Conservation (phyloP, 2,113 vertebrate genomes). For the Cinclus cinclus region DNA sequence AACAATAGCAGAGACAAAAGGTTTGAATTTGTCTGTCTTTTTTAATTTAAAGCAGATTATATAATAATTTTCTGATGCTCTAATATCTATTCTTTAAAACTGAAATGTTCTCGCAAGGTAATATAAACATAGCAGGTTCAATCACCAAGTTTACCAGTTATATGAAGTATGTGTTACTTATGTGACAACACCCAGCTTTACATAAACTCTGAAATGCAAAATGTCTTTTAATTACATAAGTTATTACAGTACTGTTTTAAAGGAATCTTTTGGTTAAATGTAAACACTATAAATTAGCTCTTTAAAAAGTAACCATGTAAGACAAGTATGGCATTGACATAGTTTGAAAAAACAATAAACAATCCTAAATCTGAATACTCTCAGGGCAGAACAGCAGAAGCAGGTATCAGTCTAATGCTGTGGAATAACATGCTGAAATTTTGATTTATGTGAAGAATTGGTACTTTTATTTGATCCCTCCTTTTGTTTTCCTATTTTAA, state of each 20-base stretch:
- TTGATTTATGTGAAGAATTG: conserved; percentile 28
- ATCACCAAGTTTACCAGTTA: not conserved
- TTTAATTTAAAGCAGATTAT: conserved; percentile 16
- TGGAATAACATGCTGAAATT: conserved; percentile 51
- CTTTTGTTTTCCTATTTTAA: conserved; percentile 35
- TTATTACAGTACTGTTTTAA: conserved; percentile 65
- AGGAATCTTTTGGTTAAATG: conserved; percentile 62
- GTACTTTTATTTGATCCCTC: conserved; percentile 8
- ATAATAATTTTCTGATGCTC: not conserved
- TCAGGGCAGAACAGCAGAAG: conserved; percentile 59
- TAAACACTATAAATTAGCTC: conserved; percentile 64
- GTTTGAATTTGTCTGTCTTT: not conserved
- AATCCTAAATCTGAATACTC: conserved; percentile 54
- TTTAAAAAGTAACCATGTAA: conserved; percentile 74
- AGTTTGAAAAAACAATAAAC: conserved; percentile 61
- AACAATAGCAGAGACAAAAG: not conserved
- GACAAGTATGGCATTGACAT: conserved; percentile 57
- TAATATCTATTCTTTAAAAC: conserved; percentile 17
- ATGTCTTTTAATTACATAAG: conserved; percentile 22
- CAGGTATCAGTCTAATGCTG: conserved; percentile 37
- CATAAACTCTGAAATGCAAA: conserved; percentile 14
- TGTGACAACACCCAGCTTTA: not conserved
- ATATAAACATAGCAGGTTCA: not conserved
- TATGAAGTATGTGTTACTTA: not conserved
- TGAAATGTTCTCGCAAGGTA: not conserved